Conservation (phyloP, 2,113 vertebrate genomes). For the Hemicordylus capensis region DNA sequence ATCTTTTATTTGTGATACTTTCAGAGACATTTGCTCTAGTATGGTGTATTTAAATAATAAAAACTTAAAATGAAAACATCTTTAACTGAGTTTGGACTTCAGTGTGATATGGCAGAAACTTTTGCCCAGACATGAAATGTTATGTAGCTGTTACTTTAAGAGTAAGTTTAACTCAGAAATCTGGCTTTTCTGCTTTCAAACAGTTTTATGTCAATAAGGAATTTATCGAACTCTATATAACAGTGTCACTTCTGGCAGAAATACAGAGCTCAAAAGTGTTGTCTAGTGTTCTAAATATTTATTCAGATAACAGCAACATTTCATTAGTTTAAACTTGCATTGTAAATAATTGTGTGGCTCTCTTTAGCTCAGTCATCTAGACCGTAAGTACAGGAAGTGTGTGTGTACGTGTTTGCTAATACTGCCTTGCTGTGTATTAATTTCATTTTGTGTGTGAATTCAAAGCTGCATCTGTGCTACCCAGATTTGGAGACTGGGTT, state of each 20-base stretch:
- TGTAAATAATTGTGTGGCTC: background rate
- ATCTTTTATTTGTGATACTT: slow-evolving; percentile 99
- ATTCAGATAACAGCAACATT: slow-evolving; percentile 33
- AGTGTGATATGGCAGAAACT: slow-evolving; percentile 52
- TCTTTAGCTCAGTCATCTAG: background rate
- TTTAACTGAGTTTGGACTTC: slow-evolving; percentile 72
- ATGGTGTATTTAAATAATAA: slow-evolving; percentile 99
- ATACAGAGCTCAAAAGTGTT: slow-evolving; percentile 37
- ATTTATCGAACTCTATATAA: slow-evolving; percentile 43
- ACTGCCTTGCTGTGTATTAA: background rate
- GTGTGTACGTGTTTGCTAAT: background rate
- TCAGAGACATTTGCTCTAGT: slow-evolving; percentile 99
- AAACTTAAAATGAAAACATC: slow-evolving; percentile 90
- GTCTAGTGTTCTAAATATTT: slow-evolving; percentile 38
- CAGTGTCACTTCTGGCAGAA: slow-evolving; percentile 28
- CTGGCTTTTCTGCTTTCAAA: slow-evolving; percentile 43
- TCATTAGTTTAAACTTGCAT: slow-evolving; percentile 15
- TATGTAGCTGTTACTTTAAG: background rate
- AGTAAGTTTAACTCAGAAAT: slow-evolving; percentile 43
- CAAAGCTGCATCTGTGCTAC: background rate
- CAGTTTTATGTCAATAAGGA: slow-evolving; percentile 42
- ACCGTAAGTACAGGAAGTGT: background rate
- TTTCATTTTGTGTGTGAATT: background rate
- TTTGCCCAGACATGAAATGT: background rate
- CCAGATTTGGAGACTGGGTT: background rate